A percentile compares a stretch with the other conserved stretches of the same genome.
Evolutionary conservation across 2,113 vertebrate genomes (phyloP).

Genomic region (Petromus typicus): DNA sequence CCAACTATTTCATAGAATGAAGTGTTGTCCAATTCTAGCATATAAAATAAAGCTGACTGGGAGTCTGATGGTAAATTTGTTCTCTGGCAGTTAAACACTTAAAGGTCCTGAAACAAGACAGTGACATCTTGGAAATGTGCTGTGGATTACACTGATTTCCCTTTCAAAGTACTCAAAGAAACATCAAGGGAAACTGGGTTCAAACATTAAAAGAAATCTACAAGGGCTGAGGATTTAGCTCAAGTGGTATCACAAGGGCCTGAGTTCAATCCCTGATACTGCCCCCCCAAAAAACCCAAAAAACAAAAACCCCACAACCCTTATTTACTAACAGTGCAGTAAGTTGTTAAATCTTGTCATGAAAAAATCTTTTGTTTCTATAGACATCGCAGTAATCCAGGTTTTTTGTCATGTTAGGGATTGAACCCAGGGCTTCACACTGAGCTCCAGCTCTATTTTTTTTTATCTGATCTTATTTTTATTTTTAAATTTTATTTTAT

Average conservation of each 20-base stretch:
- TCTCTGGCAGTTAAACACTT: not conserved
- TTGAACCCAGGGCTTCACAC: not conserved
- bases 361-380: constrained; percentile 9
- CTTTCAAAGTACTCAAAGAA: not conserved
- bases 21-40: not conserved
- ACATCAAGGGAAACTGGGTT: not conserved
- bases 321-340: not conserved
- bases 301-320: too few relatives aligned
- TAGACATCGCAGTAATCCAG: constrained; percentile 1
- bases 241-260: too few relatives aligned
- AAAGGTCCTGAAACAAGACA: not conserved
- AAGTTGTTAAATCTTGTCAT: constrained; percentile 4
- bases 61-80: not conserved
- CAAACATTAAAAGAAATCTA: not conserved
- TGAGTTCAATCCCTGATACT: too few relatives aligned
- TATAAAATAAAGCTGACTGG: not conserved
- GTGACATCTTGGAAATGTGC: not conserved
- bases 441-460: not conserved
- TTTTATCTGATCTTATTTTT: too few relatives aligned
- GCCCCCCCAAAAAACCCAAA: too few relatives aligned
- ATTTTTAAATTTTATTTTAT: too few relatives aligned
- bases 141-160: not conserved
- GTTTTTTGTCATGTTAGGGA: not conserved
- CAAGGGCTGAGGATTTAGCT: too few relatives aligned
- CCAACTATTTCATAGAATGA: not conserved